phyloP scores from a whole-genome alignment of 1,140 invertebrate genomes.

The Zaprionus taronus region DNA sequence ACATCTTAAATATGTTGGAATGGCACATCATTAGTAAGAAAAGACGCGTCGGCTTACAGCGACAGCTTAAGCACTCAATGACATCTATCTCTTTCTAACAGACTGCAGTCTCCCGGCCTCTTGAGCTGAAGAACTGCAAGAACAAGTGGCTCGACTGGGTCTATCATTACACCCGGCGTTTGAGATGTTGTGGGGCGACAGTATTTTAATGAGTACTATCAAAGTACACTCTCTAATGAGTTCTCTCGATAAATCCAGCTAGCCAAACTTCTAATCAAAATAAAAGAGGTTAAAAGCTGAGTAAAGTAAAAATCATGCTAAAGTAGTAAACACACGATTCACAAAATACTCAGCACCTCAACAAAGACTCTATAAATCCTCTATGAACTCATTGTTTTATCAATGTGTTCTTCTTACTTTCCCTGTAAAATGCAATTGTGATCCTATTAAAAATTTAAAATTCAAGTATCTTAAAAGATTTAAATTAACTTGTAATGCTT shows the following conservation, averaged over 20 bases:
- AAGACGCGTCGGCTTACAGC: conserved; percentile 27
- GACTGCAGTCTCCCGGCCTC: conserved; percentile 1
- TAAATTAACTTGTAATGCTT: no score
- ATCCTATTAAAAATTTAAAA: no score
- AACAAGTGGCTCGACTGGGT: conserved; percentile 30
- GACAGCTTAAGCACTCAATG: neutral
- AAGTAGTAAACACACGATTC: no score
- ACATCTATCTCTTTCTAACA: neutral
- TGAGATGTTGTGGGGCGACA: conserved; percentile 56
- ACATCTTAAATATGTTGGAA: conserved; percentile 45
- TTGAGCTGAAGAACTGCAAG: conserved; percentile 18
- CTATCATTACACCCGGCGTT: conserved; percentile 31
- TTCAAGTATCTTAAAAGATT: no score
- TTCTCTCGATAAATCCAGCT: neutral
- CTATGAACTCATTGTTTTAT: no score
- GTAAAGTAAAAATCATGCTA: no score
- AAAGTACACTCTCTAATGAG: neutral
- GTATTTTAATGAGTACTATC: conserved; percentile 63
- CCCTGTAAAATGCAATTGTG: no score
- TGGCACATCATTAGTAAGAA: conserved; percentile 64
- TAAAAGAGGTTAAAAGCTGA: no score
- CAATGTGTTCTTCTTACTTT: no score
- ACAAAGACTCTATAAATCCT: no score
- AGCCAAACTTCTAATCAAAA: no score
- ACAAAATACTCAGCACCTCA: no score